phyloP scores from a whole-genome alignment of 2,113 vertebrate genomes.

The Kryptolebias marmoratus region DNA sequence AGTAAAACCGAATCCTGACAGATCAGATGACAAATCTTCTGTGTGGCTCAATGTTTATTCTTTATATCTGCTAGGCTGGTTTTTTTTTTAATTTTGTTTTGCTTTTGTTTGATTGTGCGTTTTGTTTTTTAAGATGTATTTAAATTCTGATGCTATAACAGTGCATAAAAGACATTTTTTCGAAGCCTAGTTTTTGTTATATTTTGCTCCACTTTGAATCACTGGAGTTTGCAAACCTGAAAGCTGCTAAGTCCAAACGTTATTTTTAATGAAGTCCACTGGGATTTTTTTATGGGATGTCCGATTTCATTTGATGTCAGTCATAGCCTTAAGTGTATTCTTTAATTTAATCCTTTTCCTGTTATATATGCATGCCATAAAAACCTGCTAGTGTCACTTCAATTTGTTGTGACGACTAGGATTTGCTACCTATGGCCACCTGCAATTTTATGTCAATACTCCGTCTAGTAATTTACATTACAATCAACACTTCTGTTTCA shows the following conservation, averaged over 20 bases:
- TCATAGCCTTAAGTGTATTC: not conserved
- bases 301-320: constrained; percentile 6
- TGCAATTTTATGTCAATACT: constrained; percentile 14
- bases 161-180: not conserved
- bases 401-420: constrained; percentile 9
- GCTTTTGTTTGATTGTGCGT: too few relatives aligned
- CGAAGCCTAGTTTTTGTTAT: not conserved
- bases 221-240: not conserved
- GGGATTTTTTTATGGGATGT: constrained; percentile 23
- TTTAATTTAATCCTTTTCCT: constrained; percentile 22
- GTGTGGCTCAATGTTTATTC: too few relatives aligned
- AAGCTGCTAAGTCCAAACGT: not conserved
- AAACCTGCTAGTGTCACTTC: constrained; percentile 15
- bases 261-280: constrained; percentile 3
- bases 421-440: constrained; percentile 2
- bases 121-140: too few relatives aligned
- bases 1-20: too few relatives aligned
- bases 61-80: too few relatives aligned
- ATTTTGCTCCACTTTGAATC: not conserved
- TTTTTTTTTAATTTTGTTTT: too few relatives aligned
- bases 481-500: not conserved
- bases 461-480: constrained; percentile 9
- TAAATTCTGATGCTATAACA: too few relatives aligned
- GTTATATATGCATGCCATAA: constrained; percentile 20
- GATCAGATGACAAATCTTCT: too few relatives aligned